These are phyloP conservation scores for Asbolus verrucosus DNA, from an alignment of 1,140 invertebrate genomes.

Conservation along the genomic window DNA sequence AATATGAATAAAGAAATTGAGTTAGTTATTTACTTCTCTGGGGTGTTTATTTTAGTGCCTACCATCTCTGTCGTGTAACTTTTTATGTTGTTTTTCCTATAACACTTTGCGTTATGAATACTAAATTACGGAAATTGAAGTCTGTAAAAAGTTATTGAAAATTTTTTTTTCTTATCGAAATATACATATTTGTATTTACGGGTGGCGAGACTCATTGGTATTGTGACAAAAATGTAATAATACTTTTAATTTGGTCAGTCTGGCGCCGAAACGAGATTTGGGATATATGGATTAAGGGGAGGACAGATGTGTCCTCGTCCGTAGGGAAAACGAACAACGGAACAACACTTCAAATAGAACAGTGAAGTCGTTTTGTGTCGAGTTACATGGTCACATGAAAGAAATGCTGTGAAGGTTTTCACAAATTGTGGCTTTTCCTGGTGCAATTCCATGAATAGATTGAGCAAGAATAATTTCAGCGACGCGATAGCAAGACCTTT, in stretches of 20 bases:
- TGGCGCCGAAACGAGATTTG: conserved; percentile 37
- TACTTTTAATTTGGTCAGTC: conserved; percentile 36
- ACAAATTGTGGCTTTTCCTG: conserved; percentile 25
- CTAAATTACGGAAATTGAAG: conserved; percentile 14
- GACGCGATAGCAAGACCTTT: background rate
- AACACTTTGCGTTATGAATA: conserved; percentile 32
- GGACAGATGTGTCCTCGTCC: conserved; percentile 31
- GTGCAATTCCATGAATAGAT: conserved; percentile 22
- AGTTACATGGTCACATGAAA: conserved; percentile 32
- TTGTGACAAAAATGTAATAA: conserved; percentile 38
- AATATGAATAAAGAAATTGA: conserved; percentile 36
- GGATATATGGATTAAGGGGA: conserved; percentile 37
- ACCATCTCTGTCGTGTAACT: conserved; percentile 27
- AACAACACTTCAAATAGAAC: conserved; percentile 32
- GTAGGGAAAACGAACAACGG: conserved; percentile 38
- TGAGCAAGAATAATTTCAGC: background rate
- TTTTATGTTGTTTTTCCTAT: conserved; percentile 20
- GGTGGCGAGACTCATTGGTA: conserved; percentile 11
- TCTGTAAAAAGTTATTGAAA: conserved; percentile 20
- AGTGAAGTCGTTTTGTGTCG: conserved; percentile 33
- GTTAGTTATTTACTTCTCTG: conserved; percentile 33
- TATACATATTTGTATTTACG: background rate
- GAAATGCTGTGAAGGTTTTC: conserved; percentile 31
- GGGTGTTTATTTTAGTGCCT: conserved; percentile 24
- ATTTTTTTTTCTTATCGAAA: background rate